These are phyloP conservation scores for Xenopus tropicalis DNA, from an alignment of 2,113 vertebrate genomes.

Conservation along the genomic window DNA sequence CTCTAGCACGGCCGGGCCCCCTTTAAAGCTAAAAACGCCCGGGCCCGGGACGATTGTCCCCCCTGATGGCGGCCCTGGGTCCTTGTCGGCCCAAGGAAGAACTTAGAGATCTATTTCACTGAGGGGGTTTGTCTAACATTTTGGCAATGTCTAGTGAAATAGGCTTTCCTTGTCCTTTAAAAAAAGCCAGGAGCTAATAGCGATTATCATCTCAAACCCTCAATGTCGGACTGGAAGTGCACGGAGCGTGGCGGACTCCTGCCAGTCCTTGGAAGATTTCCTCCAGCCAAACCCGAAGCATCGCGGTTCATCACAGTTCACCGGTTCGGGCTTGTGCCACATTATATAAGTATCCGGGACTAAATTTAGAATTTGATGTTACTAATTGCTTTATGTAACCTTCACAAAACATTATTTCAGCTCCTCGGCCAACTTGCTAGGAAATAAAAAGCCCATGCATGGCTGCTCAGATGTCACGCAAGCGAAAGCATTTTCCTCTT, in stretches of 20 bases:
- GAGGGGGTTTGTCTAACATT: too few species aligned
- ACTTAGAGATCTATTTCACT: too few species aligned
- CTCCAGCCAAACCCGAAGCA: background rate
- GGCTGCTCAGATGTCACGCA: background rate
- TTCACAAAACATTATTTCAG: background rate
- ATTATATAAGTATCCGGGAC: conserved; percentile 12
- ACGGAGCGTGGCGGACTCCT: background rate
- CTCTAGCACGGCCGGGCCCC: too few species aligned
- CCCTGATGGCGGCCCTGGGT: too few species aligned
- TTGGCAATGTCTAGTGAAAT: too few species aligned
- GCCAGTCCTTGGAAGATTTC: conserved; percentile 5
- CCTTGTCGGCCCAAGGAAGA: too few species aligned
- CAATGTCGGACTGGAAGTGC: background rate
- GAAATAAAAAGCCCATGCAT: background rate
- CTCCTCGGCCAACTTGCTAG: background rate
- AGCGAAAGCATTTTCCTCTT: too few species aligned
- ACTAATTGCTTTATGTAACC: conserved; percentile 17
- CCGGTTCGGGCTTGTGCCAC: background rate
- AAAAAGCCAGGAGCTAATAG: too few species aligned
- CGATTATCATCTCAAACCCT: too few species aligned
- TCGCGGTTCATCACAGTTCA: conserved; percentile 5
- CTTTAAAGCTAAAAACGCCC: too few species aligned
- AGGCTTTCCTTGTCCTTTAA: too few species aligned
- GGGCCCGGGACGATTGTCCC: too few species aligned
- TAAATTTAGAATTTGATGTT: conserved; percentile 4